Conservation (phyloP, 2,113 vertebrate species). For the Notiomystis cincta region DNA sequence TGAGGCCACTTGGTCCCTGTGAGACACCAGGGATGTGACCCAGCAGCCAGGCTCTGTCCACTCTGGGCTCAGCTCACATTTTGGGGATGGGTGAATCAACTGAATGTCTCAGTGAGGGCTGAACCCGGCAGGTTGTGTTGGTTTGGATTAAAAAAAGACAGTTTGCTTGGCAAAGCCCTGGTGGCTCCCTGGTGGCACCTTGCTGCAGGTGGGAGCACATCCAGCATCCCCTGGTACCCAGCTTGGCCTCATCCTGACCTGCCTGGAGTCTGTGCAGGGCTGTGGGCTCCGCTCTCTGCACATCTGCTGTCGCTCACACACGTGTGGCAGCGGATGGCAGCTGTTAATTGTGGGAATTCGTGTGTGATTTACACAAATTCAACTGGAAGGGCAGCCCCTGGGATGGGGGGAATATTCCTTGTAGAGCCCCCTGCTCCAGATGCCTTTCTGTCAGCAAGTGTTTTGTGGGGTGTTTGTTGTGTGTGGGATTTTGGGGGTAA, state of each 20-base stretch:
- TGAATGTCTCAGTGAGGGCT: fast-evolving
- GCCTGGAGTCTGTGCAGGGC: not conserved
- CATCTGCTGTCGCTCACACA: fast-evolving
- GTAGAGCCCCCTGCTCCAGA: not conserved
- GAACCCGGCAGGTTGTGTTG: not conserved
- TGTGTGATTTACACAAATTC: not conserved
- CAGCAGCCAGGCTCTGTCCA: not conserved
- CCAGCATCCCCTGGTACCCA: not conserved
- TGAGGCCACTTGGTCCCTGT: not conserved
- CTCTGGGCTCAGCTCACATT: not conserved
- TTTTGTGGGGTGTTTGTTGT: not conserved
- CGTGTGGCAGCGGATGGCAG: fast-evolving
- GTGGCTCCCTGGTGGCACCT: not conserved
- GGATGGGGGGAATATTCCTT: not conserved
- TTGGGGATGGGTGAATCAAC: not conserved
- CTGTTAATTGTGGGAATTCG: not conserved
- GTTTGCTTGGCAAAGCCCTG: not conserved
- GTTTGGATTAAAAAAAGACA: not conserved
- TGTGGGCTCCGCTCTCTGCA: not conserved
- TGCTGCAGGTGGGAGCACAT: not conserved
- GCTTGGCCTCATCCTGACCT: not conserved
- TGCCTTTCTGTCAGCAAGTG: not conserved
- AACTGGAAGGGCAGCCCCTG: not conserved
- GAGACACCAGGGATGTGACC: not conserved
- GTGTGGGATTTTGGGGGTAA: not conserved